A percentile compares a stretch with the other conserved stretches of the same genome.
phyloP scores from a whole-genome alignment of 2,888 invertebrate genomes.

The Galeopsomyia nigrocyanea region DNA sequence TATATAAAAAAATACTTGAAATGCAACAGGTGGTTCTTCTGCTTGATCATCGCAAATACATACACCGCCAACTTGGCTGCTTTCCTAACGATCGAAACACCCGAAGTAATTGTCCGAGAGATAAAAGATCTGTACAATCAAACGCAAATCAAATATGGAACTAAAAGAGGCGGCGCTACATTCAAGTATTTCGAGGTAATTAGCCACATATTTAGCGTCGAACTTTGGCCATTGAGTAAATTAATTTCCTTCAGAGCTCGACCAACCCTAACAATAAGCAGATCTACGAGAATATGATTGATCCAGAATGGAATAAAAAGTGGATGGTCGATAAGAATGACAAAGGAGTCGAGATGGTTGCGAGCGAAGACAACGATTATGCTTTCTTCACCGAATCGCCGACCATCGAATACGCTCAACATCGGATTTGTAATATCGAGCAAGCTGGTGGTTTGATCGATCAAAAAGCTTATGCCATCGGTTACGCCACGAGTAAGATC shows the following conservation, averaged over 20 bases:
- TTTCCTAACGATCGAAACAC: conserved; percentile 85
- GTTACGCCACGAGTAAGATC: conserved; percentile 81
- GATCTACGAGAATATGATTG: conserved; percentile 60
- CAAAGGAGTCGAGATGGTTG: conserved; percentile 75
- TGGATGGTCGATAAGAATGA: conserved; percentile 81
- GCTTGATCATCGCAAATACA: conserved; percentile 88
- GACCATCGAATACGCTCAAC: conserved; percentile 86
- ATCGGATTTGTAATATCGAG: conserved; percentile 82
- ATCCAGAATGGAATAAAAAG: conserved; percentile 81
- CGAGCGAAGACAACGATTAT: conserved; percentile 72
- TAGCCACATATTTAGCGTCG: conserved; percentile 33
- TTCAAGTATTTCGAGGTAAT: conserved; percentile 88
- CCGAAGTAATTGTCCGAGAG: conserved; percentile 78
- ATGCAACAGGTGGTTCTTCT: conserved; percentile 89
- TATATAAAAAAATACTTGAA: no score
- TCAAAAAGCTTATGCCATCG: conserved; percentile 89
- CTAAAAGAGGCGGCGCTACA: conserved; percentile 87
- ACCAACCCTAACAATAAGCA: conserved; percentile 73
- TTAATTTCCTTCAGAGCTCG: no score
- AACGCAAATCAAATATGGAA: conserved; percentile 88
- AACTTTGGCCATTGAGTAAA: no score
- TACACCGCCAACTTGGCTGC: conserved; percentile 95
- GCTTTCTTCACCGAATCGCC: conserved; percentile 94
- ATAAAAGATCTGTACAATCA: conserved; percentile 88
- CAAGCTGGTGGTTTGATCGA: conserved; percentile 82